Conservation (phyloP, 2,113 vertebrate species). For the Garra rufa region DNA sequence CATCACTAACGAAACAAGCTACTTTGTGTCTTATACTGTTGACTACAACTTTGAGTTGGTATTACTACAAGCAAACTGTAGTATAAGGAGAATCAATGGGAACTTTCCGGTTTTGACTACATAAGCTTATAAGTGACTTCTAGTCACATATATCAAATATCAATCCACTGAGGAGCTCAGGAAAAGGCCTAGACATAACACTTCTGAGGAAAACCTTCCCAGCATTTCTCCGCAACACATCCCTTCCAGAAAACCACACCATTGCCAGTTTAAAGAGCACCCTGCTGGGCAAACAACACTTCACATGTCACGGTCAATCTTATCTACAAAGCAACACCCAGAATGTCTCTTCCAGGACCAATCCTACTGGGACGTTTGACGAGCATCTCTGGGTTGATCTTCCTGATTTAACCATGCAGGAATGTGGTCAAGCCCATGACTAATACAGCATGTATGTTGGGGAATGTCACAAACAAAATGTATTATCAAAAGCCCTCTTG, state of each 20-base stretch:
- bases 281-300: not conserved
- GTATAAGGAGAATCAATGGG: not conserved
- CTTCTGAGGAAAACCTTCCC: not conserved
- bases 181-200: conserved; percentile 23
- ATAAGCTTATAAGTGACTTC: not conserved
- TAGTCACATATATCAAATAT: conserved; percentile 23
- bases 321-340: conserved; percentile 5
- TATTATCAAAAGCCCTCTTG: conserved; percentile 1
- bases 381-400: conserved; percentile 13
- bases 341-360: not conserved
- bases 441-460: conserved; percentile 61
- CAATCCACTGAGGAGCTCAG: conserved; percentile 10
- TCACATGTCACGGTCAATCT: not conserved
- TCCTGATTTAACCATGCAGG: conserved; percentile 61
- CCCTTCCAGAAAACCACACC: not conserved
- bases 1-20: not conserved
- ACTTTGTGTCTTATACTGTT: not conserved
- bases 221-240: not conserved
- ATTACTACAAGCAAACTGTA: not conserved
- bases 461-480: conserved; percentile 46
- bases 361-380: conserved; percentile 49
- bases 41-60: not conserved
- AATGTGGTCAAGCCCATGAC: conserved; percentile 63
- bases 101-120: not conserved
- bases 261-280: conserved; percentile 5